Percentiles rank a stretch among this genome's conserved stretches.
Conservation (phyloP, 1,140 invertebrate genomes). For the Drosophila sturtevanti region DNA sequence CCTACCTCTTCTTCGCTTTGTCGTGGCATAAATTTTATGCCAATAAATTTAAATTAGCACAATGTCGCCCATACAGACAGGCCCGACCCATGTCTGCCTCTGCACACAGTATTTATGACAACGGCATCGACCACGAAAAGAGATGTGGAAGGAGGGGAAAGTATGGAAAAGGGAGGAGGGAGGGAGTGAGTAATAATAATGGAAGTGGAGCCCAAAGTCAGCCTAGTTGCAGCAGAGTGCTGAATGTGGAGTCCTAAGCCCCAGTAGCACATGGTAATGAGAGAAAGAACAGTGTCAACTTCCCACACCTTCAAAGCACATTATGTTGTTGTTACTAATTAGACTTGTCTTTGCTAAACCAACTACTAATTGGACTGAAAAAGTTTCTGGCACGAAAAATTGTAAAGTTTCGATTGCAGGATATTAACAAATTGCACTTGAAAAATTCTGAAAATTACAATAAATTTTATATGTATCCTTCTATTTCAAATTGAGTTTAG, state of each 20-base stretch:
- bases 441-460: background rate
- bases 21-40: constrained; percentile 67
- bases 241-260: background rate
- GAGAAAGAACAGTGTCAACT: constrained; percentile 30
- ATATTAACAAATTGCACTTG: too few species aligned
- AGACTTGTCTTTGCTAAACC: constrained; percentile 44
- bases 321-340: constrained; percentile 61
- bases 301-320: constrained; percentile 56
- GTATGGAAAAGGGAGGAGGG: background rate
- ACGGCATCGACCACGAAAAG: constrained; percentile 17
- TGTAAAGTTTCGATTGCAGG: background rate
- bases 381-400: constrained; percentile 8
- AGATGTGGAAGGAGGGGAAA: background rate
- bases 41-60: constrained; percentile 79
- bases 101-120: constrained; percentile 69
- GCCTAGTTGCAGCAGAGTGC: background rate
- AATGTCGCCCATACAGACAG: constrained; percentile 45
- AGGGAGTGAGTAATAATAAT: too few species aligned
- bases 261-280: constrained; percentile 38
- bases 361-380: constrained; percentile 29
- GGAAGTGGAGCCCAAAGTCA: too few species aligned
- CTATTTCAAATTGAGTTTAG: too few species aligned
- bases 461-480: too few species aligned
- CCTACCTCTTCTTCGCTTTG: constrained; percentile 9
- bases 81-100: constrained; percentile 42